Base-by-base conservation (phyloP, 2,888 invertebrate genomes). In the Smittia sp. region DNA sequence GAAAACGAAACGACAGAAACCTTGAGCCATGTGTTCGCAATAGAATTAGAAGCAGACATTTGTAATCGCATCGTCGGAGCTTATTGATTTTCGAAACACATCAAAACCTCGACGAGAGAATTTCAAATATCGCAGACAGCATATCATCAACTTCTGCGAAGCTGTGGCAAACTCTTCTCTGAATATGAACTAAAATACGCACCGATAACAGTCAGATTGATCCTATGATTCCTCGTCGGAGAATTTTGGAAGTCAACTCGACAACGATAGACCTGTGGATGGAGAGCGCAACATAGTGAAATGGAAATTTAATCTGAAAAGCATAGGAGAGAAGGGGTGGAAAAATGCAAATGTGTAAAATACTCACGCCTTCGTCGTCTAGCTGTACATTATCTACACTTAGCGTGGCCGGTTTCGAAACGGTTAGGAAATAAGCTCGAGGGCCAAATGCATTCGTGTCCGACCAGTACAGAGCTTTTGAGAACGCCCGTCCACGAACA, bases 171-270 rank as follows among this genome's bases (percentile, higher is more conserved):
- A n/a, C n/a, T 32, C 32, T 9, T 32, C 32, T 32, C 32, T 32
- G 4, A n/a, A n/a, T n/a, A n/a, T 39, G 39, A 39, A 39, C n/a
- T n/a, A n/a, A 52, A 52, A 52, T 18, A 86, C 90, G 90, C 84
- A 95, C 95, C 93, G 81, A 94, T 92, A 78, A 95, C 94, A 79
- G 93, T 92, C 77, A 95, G 88, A 80, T 92, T 90, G 81, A 94
- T 92, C 79, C 92, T 91, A 81, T 93, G 91, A 82, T 93, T 94
- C 78, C 93, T 88, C 13, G 94, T 94, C 32, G 94, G 93, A 7
- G 93, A 91, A 79, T 92, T 93, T 78, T 91, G 90, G 83, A 94
- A 95, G 83, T 95, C 94, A 38, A 95, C 94, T 75, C 95, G 86
- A 82, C 95, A 95, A 77, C 94, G 86, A 83, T 95, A 95, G 74